phyloP scores from a whole-genome alignment of 2,113 vertebrate species.

The Manacus vitellinus region DNA sequence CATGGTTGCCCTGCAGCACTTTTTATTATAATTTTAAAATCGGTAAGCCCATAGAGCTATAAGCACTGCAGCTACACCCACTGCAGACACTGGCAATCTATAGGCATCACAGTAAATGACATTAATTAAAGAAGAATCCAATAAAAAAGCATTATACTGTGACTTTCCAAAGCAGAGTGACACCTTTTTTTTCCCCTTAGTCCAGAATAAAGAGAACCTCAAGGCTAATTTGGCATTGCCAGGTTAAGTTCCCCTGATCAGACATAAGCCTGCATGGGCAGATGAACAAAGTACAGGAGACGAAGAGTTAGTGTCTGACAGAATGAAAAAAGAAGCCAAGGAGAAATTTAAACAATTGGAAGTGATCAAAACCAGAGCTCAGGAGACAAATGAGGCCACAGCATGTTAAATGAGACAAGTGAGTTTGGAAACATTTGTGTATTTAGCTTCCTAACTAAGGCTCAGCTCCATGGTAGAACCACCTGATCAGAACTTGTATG shows the following conservation, averaged over 20 bases:
- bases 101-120: background rate
- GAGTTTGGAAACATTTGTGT: conserved; percentile 25
- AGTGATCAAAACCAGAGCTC: conserved; percentile 3
- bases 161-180: background rate
- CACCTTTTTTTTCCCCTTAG: background rate
- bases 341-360: conserved; percentile 3
- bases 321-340: background rate
- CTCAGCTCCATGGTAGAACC: conserved; percentile 4
- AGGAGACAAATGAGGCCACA: conserved; percentile 16
- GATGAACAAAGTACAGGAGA: background rate
- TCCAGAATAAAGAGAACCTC: background rate
- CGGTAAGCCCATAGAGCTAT: background rate
- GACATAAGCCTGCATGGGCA: background rate
- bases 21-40: conserved; percentile 24
- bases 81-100: background rate
- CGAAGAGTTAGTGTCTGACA: background rate
- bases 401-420: conserved; percentile 33
- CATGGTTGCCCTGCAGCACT: background rate
- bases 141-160: background rate
- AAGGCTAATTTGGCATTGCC: background rate
- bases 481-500: conserved; percentile 12
- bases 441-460: conserved; percentile 19
- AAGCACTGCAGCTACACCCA: background rate
- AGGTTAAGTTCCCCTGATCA: background rate
- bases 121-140: background rate